Base-by-base conservation (phyloP, 1,140 invertebrate genomes). In the Paracyclopina nana region DNA sequence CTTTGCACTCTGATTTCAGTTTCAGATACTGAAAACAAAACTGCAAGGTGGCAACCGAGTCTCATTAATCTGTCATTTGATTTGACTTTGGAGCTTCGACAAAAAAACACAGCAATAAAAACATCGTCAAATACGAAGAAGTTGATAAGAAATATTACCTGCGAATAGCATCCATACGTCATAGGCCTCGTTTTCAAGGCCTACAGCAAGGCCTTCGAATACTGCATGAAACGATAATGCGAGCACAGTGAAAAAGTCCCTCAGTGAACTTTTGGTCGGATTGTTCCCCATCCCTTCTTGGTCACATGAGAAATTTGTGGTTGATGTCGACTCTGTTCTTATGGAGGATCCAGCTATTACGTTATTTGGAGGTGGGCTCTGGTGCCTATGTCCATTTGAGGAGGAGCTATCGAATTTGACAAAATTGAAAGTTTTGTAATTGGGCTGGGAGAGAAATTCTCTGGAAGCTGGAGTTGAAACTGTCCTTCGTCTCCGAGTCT, bases 151-250 rank as follows among this genome's bases (percentile, higher is more conserved):
- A 14, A 51, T 16, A 31, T 62, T 53, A 18, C 59, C 80, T 4
- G 68, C 74, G 4, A 81, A 64, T 0, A 85, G 62, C 22, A 80
- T 66, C 40, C 80, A 67, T 62, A 82, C 77, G 66, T 78, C 69
- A 1, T 70, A 57, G 28, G 69, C 55, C 6, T 63, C 65, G 53
- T 72, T 71, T 53, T 73, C 71, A 26, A 87, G 63, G 1, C 83
- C 83, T 57, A 88, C 79, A 1, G 82, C 80, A 26, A 87, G 61
- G 30, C 83, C 82, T 65, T 88, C 83, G 22, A 87, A 69, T 2
- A 81, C 60, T 12, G 80, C 76, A 58, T 83, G 82, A 30, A 83
- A 64, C 4, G 79, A 77, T 6, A 86, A 63, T 0, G 82, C 82
- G 6, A 77, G 60, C 27, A 82, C 34, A 29, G 65, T 46, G 44